A percentile compares a stretch with the other conserved stretches of the same genome.
phyloP scores from a whole-genome alignment of 2,888 invertebrate species.

The Dromius quadrimaculatus region DNA sequence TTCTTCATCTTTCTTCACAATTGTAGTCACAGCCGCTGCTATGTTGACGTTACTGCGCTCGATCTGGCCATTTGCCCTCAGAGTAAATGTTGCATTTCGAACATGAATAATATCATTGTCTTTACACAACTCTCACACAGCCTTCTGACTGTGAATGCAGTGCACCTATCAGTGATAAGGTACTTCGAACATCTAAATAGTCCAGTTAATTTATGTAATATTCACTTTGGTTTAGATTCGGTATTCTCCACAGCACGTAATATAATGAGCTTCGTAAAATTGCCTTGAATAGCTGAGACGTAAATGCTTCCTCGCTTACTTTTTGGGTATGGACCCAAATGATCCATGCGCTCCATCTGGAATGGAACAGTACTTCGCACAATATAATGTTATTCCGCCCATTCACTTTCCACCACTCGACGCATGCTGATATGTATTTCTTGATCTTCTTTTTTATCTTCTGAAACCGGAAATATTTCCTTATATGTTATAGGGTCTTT shows the following conservation, averaged over 20 bases:
- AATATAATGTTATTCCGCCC: conserved; percentile 55
- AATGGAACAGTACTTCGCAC: conserved; percentile 54
- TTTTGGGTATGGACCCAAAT: conserved; percentile 34
- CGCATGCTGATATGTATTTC: conserved; percentile 53
- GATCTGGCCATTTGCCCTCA: conserved; percentile 31
- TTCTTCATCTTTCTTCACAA: not conserved
- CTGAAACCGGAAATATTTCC: conserved; percentile 53
- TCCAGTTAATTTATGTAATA: conserved; percentile 13
- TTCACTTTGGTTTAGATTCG: conserved; percentile 19
- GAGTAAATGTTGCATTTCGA: conserved; percentile 39
- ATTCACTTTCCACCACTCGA: conserved; percentile 48
- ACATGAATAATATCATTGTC: conserved; percentile 11
- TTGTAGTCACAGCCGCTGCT: conserved; percentile 11
- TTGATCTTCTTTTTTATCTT: conserved; percentile 53
- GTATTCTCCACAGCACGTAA: conserved; percentile 39
- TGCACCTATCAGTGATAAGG: conserved; percentile 26
- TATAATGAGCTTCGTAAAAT: conserved; percentile 32
- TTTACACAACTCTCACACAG: conserved; percentile 10
- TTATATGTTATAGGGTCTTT: conserved; percentile 47
- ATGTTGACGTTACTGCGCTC: conserved; percentile 22
- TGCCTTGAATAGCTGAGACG: conserved; percentile 23
- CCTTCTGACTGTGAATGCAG: conserved; percentile 1
- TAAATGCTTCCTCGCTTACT: conserved; percentile 11
- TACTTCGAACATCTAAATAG: conserved; percentile 22
- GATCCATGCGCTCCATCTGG: conserved; percentile 22